Conservation (phyloP, 1,140 invertebrate genomes). For the Drosophila rhopaloa region DNA sequence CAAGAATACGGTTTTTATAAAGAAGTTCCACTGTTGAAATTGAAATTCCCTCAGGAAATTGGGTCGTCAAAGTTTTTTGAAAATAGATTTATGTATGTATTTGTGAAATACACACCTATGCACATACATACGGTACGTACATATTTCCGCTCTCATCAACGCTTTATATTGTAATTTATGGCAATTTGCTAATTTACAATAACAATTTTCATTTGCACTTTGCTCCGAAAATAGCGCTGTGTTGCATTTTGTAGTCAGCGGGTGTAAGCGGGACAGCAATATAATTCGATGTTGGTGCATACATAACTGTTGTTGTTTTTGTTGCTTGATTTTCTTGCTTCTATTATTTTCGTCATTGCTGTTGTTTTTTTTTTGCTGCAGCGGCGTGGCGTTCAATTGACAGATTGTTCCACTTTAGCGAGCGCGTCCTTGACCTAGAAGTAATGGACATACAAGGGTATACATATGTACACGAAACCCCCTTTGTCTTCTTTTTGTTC, state of each 20-base stretch:
- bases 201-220: constrained; percentile 48
- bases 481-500: not conserved
- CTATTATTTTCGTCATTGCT: constrained; percentile 15
- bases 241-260: constrained; percentile 15
- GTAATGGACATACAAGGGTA: constrained; percentile 6
- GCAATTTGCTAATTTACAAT: constrained; percentile 53
- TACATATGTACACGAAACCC: not conserved
- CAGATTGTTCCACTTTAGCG: constrained; percentile 42
- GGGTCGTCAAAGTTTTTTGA: not conserved
- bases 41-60: not conserved
- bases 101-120: not conserved
- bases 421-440: constrained; percentile 55
- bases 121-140: not conserved
- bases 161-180: constrained; percentile 36
- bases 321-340: not conserved
- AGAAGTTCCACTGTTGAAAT: not conserved
- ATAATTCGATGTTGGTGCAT: constrained; percentile 21
- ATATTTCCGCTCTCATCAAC: constrained; percentile 5
- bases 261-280: not conserved
- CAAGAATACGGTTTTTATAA: too few species aligned
- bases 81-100: not conserved
- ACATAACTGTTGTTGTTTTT: constrained; percentile 10
- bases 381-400: constrained; percentile 13
- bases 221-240: constrained; percentile 45
- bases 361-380: constrained; percentile 5